These are phyloP conservation scores for Lacanobia oleracea DNA, from an alignment of 2,888 invertebrate species.

Conservation along the genomic window DNA sequence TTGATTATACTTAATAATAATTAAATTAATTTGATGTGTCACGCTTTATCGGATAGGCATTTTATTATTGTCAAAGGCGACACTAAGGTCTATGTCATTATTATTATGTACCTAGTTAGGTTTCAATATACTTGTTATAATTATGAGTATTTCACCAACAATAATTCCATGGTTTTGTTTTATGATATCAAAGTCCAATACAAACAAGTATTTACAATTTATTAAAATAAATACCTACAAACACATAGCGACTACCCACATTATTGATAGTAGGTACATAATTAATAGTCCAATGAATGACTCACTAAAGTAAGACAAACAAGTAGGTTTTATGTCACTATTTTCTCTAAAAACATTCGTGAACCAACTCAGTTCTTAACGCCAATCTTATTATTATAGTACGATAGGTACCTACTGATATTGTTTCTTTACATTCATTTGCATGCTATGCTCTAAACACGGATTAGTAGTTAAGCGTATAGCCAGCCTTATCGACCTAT, in stretches of 20 bases:
- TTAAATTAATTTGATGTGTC: slow-evolving; percentile 38
- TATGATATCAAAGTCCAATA: neutral
- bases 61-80: slow-evolving; percentile 15
- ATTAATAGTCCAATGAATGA: neutral
- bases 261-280: neutral
- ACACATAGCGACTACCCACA: neutral
- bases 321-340: neutral
- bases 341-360: neutral
- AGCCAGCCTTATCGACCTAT: neutral
- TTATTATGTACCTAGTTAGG: neutral
- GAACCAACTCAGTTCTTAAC: neutral
- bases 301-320: neutral
- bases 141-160: neutral
- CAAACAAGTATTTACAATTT: neutral
- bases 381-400: too few relatives aligned
- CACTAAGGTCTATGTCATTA: slow-evolving; percentile 19
- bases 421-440: too few relatives aligned
- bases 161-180: neutral
- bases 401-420: too few relatives aligned
- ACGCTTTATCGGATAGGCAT: slow-evolving; percentile 17
- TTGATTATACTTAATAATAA: slow-evolving; percentile 8
- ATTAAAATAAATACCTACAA: neutral
- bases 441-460: neutral
- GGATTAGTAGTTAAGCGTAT: neutral
- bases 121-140: neutral